A percentile compares a stretch with the other conserved stretches of the same genome.
Evolutionary conservation across 2,888 invertebrate species (phyloP).

Genomic region (Fragum fragum): DNA sequence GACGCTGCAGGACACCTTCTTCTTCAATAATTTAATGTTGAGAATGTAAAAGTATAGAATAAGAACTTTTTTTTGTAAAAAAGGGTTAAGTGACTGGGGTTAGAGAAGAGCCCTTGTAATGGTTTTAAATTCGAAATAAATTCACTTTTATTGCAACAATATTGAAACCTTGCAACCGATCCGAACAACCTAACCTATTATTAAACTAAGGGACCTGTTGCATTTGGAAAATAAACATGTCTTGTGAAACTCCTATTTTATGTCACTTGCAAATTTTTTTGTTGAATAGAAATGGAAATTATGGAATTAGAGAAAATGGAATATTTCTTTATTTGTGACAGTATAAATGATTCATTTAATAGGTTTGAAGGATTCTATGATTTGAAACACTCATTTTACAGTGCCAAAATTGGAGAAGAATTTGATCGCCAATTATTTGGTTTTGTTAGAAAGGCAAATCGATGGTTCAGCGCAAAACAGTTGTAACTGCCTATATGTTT

Average conservation of each 20-base stretch:
- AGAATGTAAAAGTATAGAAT: too few species aligned
- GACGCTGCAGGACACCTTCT: too few species aligned
- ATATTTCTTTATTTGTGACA: neutral
- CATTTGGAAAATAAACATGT: conserved; percentile 12
- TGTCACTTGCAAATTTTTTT: conserved; percentile 15
- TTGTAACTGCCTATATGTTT: too few species aligned
- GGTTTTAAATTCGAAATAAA: conserved; percentile 66
- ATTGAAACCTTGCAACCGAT: conserved; percentile 36
- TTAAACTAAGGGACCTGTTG: conserved; percentile 53
- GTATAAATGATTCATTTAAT: neutral
- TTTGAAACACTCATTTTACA: too few species aligned
- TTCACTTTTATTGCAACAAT: conserved; percentile 64
- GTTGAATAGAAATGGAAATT: conserved; percentile 17
- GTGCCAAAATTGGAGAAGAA: too few species aligned
- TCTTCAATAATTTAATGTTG: too few species aligned
- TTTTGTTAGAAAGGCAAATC: too few species aligned
- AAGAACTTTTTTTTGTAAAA: too few species aligned
- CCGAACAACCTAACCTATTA: conserved; percentile 40
- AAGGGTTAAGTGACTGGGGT: neutral
- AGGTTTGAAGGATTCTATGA: too few species aligned
- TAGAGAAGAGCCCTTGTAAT: conserved; percentile 37
- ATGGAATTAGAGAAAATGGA: conserved; percentile 4
- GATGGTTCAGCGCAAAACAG: too few species aligned
- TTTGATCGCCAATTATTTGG: too few species aligned
- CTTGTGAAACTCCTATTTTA: neutral